phyloP scores from a whole-genome alignment of 2,113 vertebrate species.

The Serinus canaria region DNA sequence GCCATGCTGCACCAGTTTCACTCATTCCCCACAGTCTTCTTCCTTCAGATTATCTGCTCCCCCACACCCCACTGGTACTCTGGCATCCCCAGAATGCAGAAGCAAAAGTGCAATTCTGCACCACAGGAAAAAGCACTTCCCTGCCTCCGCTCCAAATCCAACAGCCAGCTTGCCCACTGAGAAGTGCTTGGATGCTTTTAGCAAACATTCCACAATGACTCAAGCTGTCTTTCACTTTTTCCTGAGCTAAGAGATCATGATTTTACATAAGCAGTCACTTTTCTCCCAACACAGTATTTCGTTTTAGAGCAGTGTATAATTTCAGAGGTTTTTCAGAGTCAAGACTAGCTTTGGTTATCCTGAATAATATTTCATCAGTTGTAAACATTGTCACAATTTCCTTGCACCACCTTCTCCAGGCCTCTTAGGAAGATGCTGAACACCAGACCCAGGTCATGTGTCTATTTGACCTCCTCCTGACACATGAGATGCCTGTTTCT shows the following conservation, averaged over 20 bases:
- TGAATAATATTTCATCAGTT: not conserved
- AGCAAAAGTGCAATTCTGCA: not conserved
- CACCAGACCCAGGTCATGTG: not conserved
- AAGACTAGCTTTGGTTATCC: not conserved
- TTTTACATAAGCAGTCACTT: not conserved
- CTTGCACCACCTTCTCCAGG: not conserved
- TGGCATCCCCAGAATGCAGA: not conserved
- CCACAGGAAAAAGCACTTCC: not conserved
- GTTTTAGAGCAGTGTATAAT: not conserved
- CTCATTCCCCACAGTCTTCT: not conserved
- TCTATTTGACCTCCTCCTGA: not conserved
- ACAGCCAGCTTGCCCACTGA: not conserved
- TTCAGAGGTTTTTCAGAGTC: not conserved
- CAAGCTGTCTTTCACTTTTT: not conserved
- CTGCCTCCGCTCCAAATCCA: not conserved
- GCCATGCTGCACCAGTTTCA: accelerated
- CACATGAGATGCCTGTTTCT: accelerated
- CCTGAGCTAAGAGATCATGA: not conserved
- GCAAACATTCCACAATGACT: not conserved
- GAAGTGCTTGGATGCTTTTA: not conserved
- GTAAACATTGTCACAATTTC: not conserved
- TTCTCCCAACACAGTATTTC: not conserved
- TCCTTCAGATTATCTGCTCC: accelerated
- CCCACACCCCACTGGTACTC: not conserved
- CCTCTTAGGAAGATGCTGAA: not conserved